These are phyloP conservation scores for Eulithis prunata DNA, from an alignment of 2,888 invertebrate species.

Conservation along the genomic window DNA sequence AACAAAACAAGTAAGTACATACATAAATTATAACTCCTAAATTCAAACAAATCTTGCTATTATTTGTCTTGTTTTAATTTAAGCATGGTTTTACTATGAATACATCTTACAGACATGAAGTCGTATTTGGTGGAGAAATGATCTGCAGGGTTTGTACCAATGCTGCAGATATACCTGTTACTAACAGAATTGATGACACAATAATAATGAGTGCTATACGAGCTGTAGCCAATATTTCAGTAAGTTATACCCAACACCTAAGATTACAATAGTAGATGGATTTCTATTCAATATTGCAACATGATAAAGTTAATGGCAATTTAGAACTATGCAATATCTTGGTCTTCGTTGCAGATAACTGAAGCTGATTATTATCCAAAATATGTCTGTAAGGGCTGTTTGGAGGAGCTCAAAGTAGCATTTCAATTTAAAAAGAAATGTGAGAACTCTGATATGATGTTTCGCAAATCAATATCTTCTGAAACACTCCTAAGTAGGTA, in stretches of 20 bases:
- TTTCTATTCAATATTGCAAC: too few species aligned
- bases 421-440: constrained; percentile 45
- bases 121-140: constrained; percentile 41
- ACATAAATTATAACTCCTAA: too few species aligned
- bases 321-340: not conserved
- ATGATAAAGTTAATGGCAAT: too few species aligned
- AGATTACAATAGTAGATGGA: too few species aligned
- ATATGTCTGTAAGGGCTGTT: constrained; percentile 43
- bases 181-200: constrained; percentile 39
- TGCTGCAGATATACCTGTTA: constrained; percentile 42
- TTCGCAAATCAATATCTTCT: constrained; percentile 38
- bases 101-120: constrained; percentile 33
- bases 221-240: constrained; percentile 41
- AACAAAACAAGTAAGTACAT: constrained; percentile 28
- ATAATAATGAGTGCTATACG: constrained; percentile 42
- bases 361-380: constrained; percentile 43
- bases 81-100: not conserved
- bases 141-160: constrained; percentile 47
- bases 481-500: constrained; percentile 32
- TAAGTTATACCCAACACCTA: constrained; percentile 25
- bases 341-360: constrained; percentile 38
- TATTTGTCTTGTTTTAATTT: too few species aligned
- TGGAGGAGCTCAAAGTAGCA: constrained; percentile 44
- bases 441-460: constrained; percentile 43
- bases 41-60: too few species aligned